A percentile compares a stretch with the other conserved stretches of the same genome.
Evolutionary conservation across 2,113 vertebrate species (phyloP).

Genomic region (Trichechus manatus): DNA sequence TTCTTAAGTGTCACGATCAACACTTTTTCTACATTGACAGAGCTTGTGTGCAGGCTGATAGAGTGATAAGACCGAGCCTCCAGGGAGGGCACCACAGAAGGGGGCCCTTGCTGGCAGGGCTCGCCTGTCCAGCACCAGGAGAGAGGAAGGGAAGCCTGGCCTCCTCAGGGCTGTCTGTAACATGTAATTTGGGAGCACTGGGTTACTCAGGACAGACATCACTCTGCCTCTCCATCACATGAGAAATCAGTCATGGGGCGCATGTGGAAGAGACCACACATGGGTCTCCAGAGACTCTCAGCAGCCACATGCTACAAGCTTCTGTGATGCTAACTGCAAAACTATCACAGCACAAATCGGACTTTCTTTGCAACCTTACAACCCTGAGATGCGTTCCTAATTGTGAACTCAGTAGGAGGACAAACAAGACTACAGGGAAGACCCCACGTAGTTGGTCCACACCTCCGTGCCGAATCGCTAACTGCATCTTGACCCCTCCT

Average conservation of each 20-base stretch:
- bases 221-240: rapidly evolving
- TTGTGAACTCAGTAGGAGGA: rapidly evolving
- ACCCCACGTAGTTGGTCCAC: rapidly evolving
- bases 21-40: rapidly evolving
- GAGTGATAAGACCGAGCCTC: rapidly evolving
- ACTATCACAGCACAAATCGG: not conserved
- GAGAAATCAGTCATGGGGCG: rapidly evolving
- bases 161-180: rapidly evolving
- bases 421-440: rapidly evolving
- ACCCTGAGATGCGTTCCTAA: not conserved
- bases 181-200: not conserved
- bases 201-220: rapidly evolving
- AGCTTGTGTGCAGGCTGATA: rapidly evolving
- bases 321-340: not conserved
- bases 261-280: rapidly evolving
- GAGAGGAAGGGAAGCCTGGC: not conserved
- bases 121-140: not conserved
- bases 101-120: not conserved
- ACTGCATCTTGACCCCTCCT: rapidly evolving
- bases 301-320: not conserved
- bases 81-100: rapidly evolving
- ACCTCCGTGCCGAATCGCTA: rapidly evolving
- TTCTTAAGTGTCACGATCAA: not conserved
- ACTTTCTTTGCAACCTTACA: not conserved
- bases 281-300: not conserved